Conservation (phyloP, 2,888 invertebrate genomes). For the Andricus quercusramuli region DNA sequence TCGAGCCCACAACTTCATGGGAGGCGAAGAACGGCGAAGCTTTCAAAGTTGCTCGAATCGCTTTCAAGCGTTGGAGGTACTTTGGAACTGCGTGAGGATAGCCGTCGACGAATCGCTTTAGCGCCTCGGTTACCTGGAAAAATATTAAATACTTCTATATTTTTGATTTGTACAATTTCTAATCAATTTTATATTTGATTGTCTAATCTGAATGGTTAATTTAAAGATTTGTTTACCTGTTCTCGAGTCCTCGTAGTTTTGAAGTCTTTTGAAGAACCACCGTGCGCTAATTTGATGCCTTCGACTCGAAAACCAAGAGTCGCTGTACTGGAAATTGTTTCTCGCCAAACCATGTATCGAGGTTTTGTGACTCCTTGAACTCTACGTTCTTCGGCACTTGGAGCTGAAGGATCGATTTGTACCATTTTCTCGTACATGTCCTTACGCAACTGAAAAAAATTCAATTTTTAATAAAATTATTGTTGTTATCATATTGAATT, state of each 20-base stretch:
- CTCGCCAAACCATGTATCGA: slow-evolving; percentile 96
- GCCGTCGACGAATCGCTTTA: slow-evolving; percentile 89
- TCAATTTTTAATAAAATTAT: not conserved
- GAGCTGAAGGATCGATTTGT: slow-evolving; percentile 93
- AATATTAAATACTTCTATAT: not conserved
- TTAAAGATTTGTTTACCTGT: slow-evolving; percentile 79
- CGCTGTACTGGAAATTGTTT: slow-evolving; percentile 98
- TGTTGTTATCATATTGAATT: no score
- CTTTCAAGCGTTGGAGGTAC: slow-evolving; percentile 91
- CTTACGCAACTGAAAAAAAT: slow-evolving; percentile 78
- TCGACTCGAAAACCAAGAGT: slow-evolving; percentile 98
- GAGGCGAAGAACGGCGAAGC: slow-evolving; percentile 93
- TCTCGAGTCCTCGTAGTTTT: slow-evolving; percentile 94
- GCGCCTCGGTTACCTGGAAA: slow-evolving; percentile 85
- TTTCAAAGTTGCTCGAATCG: slow-evolving; percentile 90
- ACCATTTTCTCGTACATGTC: slow-evolving; percentile 99
- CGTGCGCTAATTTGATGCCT: slow-evolving; percentile 93
- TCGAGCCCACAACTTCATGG: slow-evolving; percentile 97
- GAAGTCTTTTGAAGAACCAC: slow-evolving; percentile 95
- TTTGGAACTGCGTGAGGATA: slow-evolving; percentile 89
- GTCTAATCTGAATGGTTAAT: no score
- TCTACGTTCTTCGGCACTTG: slow-evolving; percentile 93
- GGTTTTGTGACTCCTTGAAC: slow-evolving; percentile 96
- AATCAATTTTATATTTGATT: not conserved
- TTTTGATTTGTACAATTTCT: not conserved